Evolutionary conservation across 1,140 invertebrate species (phyloP), one percentile per base, ranked within the genome.

Genomic region (Leptonema lineaticorne): DNA sequence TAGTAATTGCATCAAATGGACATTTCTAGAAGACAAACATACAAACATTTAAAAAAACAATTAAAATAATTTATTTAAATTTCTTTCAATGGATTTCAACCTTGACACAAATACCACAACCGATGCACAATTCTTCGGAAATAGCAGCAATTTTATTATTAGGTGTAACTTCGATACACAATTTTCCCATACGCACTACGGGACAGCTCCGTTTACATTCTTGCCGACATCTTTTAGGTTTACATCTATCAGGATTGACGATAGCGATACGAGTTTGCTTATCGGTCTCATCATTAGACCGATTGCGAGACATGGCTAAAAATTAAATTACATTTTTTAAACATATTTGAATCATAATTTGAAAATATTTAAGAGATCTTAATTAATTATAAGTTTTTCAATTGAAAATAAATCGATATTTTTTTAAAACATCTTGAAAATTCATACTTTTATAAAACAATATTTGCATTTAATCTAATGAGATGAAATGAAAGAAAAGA

Each of bases 131-230:
- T 80, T 98, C 95, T 84, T 99, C 98, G 68, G 97, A 99, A 76
- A 99, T 97, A 50, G 90, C 89, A 57, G 98, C 95, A 73, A 99
- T 97, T 84, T 99, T 99, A 75, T 94, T 95, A 78, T 94, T 96
- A n/a, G 95, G 91, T 26, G 88, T 90, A 18, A 99, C 98, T 87
- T 99, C 97, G 77, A 99, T 99, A 80, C 98, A 99, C 18, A 99
- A 86, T 84, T 99, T 99, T 76, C 97, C 97, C 93, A 97, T 97
- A 74, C 96, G 87, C 46, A 99, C 96, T 57, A 99, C 97, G 6
- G 97, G 97, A 83, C 97, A 99, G 46, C 93, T 95, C 76, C 95
- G 96, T 79, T 99, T 99, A 82, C 98, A 99, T 79, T 99, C 97
- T 82, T 99, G 96, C 62, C 95, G 89, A 83, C 98, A 99, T 87